A percentile compares a stretch with the other conserved stretches of the same genome.
Conservation (phyloP, 2,888 invertebrate species). For the Galeruca laticollis region DNA sequence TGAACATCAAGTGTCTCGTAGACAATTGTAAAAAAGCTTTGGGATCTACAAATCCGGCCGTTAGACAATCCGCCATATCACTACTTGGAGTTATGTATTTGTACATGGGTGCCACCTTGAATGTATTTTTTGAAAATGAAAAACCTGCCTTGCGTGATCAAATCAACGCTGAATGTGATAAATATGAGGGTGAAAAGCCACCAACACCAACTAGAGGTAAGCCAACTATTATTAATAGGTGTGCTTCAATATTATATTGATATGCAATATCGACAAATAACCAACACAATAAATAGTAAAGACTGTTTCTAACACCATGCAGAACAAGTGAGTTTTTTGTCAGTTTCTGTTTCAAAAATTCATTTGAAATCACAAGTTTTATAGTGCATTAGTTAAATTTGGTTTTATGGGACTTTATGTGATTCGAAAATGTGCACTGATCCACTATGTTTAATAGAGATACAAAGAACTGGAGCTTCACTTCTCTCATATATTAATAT, state of each 20-base stretch:
- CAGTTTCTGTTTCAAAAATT: no score
- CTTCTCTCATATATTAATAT: no score
- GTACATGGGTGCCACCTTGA: constrained; percentile 82
- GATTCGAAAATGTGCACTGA: no score
- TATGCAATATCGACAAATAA: background rate
- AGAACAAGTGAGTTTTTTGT: no score
- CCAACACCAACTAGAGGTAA: constrained; percentile 79
- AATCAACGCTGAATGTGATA: constrained; percentile 88
- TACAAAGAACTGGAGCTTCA: no score
- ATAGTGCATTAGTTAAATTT: no score
- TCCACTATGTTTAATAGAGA: no score
- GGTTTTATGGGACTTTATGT: no score
- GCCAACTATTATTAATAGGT: background rate
- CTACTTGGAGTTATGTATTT: constrained; percentile 83
- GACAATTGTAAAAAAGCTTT: constrained; percentile 87
- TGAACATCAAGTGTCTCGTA: constrained; percentile 80
- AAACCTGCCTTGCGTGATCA: constrained; percentile 86
- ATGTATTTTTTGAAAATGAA: constrained; percentile 87
- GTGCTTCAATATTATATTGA: background rate
- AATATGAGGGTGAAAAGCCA: constrained; percentile 80
- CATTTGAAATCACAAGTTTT: no score
- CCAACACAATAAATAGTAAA: no score
- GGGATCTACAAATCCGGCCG: constrained; percentile 86
- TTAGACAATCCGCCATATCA: constrained; percentile 81
- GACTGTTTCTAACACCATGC: no score